A percentile compares a stretch with the other conserved stretches of the same genome.
Conservation (phyloP, 2,888 invertebrate genomes). For the Camptogramma bilineatum region DNA sequence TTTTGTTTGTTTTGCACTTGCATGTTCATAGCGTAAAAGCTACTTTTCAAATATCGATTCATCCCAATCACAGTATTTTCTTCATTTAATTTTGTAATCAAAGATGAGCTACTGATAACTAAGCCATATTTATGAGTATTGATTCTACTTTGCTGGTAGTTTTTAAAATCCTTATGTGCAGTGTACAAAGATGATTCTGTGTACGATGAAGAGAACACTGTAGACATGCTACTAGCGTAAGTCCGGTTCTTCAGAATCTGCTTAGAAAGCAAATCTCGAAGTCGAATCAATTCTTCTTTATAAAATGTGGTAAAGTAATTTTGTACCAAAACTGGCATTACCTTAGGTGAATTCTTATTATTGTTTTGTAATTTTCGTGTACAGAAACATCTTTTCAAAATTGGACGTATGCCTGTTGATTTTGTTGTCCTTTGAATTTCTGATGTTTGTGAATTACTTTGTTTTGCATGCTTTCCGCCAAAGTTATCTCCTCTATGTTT, state of each 20-base stretch:
- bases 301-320: conserved; percentile 5
- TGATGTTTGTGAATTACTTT: conserved; percentile 35
- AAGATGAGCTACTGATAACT: background rate
- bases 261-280: conserved; percentile 1
- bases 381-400: conserved; percentile 57
- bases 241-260: conserved; percentile 3
- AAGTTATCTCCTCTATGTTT: conserved; percentile 1
- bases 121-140: background rate
- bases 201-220: conserved; percentile 10
- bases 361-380: conserved; percentile 51
- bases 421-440: conserved; percentile 39
- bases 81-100: conserved; percentile 5
- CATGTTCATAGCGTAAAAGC: conserved; percentile 37
- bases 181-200: conserved; percentile 5
- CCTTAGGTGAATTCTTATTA: conserved; percentile 16
- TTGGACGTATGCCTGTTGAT: conserved; percentile 43
- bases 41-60: conserved; percentile 24
- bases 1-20: conserved; percentile 28
- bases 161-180: conserved; percentile 2
- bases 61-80: conserved; percentile 12
- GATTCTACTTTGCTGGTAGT: conserved; percentile 4
- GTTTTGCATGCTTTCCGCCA: conserved; percentile 14
- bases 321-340: conserved; percentile 27
- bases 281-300: background rate
- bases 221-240: conserved; percentile 21